phyloP scores from a whole-genome alignment of 2,797 vertebrate species.

The Allobates femoralis region DNA sequence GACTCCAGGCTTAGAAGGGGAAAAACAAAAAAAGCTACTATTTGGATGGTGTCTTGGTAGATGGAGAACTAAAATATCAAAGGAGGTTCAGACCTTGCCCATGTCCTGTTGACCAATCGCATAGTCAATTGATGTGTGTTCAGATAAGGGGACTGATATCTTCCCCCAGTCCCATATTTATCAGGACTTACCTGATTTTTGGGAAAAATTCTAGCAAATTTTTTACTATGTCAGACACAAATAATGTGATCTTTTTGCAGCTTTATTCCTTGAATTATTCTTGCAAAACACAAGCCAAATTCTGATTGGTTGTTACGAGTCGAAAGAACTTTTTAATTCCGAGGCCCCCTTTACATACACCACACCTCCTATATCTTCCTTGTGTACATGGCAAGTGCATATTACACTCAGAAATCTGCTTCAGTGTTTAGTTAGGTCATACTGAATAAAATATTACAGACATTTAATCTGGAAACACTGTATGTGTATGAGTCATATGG shows the following conservation, averaged over 20 bases:
- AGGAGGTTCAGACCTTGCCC: too few relatives aligned
- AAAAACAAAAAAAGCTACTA: too few relatives aligned
- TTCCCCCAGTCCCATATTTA: too few relatives aligned
- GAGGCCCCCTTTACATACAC: background rate
- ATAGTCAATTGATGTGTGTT: too few relatives aligned
- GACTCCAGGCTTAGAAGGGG: too few relatives aligned
- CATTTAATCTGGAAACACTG: constrained; percentile 31
- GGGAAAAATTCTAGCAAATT: too few relatives aligned
- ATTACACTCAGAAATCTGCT: constrained; percentile 11
- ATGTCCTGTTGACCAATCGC: too few relatives aligned
- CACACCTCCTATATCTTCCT: background rate
- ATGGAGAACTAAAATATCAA: too few relatives aligned
- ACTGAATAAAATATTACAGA: constrained; percentile 46
- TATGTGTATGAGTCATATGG: constrained; percentile 57
- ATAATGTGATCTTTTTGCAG: background rate
- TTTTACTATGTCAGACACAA: too few relatives aligned
- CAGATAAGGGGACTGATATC: too few relatives aligned
- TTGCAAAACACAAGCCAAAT: background rate
- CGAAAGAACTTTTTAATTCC: background rate
- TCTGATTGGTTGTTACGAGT: background rate
- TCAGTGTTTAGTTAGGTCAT: constrained; percentile 2
- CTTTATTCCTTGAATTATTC: background rate
- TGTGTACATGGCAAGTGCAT: background rate
- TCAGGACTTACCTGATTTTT: too few relatives aligned
- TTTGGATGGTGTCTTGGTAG: too few relatives aligned